Evolutionary conservation across 2,888 invertebrate genomes (phyloP), one percentile per base, ranked within the genome.

Genomic region (Melanostoma mellinum): DNA sequence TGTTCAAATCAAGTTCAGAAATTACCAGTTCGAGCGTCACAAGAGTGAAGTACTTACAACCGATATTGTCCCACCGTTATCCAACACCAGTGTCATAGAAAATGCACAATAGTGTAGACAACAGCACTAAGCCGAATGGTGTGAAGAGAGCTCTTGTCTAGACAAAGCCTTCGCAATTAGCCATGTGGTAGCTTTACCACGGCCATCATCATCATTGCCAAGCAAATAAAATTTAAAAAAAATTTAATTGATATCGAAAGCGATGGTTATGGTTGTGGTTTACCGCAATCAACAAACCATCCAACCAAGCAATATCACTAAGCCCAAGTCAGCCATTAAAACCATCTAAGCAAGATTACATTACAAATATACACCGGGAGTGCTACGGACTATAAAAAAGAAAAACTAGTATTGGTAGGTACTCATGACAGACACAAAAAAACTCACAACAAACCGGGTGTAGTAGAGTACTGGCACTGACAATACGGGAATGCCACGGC

Each of bases 111-210:
- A 53, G 58, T 42, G 33, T 36, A 53, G 42, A 30, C 56, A 56
- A 58, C 60, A 58, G 2, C 20, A n/a, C 36, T 50, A 50, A 72
- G 61, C 63, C 53, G 8, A 32, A 9, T 53, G 38, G 46, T 53
- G 55, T 46, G 55, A 30, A 35, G 10, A 20, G 20, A 9, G 33
- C 53, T 63, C 46, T 32, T 69, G 82, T 73, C 82, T 78, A 82
- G 82, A 82, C 82, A 77, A 82, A 72, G 72, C 56, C 48, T 72
- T 38, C 56, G 50, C 63, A 63, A 73, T 73, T 78, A 77, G 58
- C 63, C 63, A 77, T 73, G 46, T 73, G 77, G 61, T 63, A 46
- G 58, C 38, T 32, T 61, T 78, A 52, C 69, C 73, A 69, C 73
- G 65, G 72, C 42, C 68, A 55, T 60, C 33, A 52, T 55, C 20